These are phyloP conservation scores for Ceratosolen fusciceps DNA, from an alignment of 1,140 invertebrate genomes.

Conservation along the genomic window DNA sequence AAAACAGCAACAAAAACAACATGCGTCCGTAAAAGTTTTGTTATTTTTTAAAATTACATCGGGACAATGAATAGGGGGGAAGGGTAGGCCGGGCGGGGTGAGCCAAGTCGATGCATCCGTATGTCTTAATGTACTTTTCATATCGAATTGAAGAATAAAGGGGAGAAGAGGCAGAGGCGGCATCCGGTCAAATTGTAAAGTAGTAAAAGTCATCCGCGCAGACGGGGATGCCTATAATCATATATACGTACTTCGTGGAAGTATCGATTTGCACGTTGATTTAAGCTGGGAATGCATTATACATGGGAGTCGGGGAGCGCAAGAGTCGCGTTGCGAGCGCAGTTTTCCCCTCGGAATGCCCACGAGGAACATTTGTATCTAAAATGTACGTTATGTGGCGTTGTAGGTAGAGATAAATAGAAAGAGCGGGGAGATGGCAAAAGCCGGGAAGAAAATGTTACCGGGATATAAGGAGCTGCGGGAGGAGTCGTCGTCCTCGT, in stretches of 20 bases:
- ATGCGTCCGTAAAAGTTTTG: too few relatives aligned
- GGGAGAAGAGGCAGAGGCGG: too few relatives aligned
- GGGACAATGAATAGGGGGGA: too few relatives aligned
- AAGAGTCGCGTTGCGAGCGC: neutral
- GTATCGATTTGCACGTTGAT: slow-evolving; percentile 23
- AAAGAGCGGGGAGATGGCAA: neutral
- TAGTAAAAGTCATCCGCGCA: too few relatives aligned
- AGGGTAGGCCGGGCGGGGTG: too few relatives aligned
- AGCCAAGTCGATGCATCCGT: too few relatives aligned
- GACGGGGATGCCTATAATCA: neutral
- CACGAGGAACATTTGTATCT: slow-evolving; percentile 39
- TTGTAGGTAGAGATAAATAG: neutral
- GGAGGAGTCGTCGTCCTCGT: neutral
- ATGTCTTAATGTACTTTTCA: too few relatives aligned
- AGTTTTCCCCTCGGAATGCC: neutral
- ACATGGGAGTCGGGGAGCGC: neutral
- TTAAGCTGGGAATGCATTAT: neutral
- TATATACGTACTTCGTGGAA: neutral
- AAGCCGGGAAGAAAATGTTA: neutral
- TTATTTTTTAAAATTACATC: too few relatives aligned
- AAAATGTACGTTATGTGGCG: slow-evolving; percentile 1
- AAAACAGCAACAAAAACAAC: too few relatives aligned
- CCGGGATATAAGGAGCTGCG: neutral
- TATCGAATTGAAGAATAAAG: too few relatives aligned
- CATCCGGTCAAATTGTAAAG: too few relatives aligned